phyloP scores from a whole-genome alignment of 2,888 invertebrate genomes.

The Drosophila subsilvestris region DNA sequence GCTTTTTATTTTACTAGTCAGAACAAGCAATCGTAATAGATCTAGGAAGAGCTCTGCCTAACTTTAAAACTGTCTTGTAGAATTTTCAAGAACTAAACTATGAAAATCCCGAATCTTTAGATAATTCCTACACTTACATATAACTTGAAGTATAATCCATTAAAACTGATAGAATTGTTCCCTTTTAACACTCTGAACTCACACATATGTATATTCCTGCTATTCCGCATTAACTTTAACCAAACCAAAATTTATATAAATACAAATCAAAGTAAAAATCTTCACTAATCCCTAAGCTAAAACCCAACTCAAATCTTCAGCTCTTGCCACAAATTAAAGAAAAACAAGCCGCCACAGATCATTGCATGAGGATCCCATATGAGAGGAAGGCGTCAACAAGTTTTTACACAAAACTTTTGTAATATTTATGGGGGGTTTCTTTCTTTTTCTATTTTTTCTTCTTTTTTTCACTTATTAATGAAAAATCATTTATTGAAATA shows the following conservation, averaged over 20 bases:
- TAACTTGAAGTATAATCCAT: too few species aligned
- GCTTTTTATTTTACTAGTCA: too few species aligned
- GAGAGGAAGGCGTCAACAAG: constrained; percentile 59
- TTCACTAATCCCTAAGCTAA: not conserved
- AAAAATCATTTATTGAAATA: constrained; percentile 71
- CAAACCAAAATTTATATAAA: not conserved
- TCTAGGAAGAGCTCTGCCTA: too few species aligned
- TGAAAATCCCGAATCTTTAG: too few species aligned
- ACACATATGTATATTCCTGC: not conserved
- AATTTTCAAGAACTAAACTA: too few species aligned
- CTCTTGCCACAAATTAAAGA: constrained; percentile 44
- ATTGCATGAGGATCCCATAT: not conserved
- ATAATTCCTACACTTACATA: too few species aligned
- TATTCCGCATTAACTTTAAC: not conserved
- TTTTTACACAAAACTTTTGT: constrained; percentile 34
- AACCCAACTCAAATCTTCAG: not conserved
- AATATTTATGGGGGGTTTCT: constrained; percentile 17
- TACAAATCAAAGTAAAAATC: not conserved
- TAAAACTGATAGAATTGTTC: too few species aligned
- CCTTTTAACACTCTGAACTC: too few species aligned
- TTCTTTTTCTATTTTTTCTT: constrained; percentile 23
- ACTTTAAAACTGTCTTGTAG: too few species aligned
- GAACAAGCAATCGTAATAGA: too few species aligned
- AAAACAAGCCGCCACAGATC: constrained; percentile 29
- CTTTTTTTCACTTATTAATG: constrained; percentile 55